Percentiles rank a stretch among this genome's conserved stretches.
Conservation (phyloP, 2,113 vertebrate species). For the Gavialis gangeticus region DNA sequence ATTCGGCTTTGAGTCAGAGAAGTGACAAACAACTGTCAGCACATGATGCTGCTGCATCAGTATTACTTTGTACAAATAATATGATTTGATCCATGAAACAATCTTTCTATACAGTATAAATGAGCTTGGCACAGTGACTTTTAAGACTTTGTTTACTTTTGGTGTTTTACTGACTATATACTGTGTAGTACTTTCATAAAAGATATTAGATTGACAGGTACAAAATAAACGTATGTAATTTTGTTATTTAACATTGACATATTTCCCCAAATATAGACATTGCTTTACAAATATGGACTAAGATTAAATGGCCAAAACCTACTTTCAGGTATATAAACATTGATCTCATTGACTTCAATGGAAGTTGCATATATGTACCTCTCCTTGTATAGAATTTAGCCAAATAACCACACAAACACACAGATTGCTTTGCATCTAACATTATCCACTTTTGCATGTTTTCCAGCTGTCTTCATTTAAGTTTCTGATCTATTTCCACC, state of each 20-base stretch:
- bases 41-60: neutral
- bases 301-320: neutral
- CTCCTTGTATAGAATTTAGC: constrained; percentile 14
- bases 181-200: neutral
- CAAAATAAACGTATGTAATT: neutral
- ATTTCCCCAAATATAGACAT: constrained; percentile 20
- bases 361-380: neutral
- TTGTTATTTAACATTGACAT: neutral
- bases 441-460: constrained; percentile 42
- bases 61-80: neutral
- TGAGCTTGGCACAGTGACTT: neutral
- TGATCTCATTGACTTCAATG: neutral
- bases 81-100: neutral
- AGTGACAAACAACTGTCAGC: neutral
- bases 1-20: neutral
- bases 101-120: neutral
- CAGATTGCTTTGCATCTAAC: neutral
- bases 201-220: neutral
- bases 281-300: neutral
- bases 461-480: constrained; percentile 56
- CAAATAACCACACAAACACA: constrained; percentile 22
- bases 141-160: too few species aligned
- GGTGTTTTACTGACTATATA: too few species aligned
- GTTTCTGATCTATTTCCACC: neutral
- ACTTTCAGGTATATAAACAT: neutral